Evolutionary conservation across 2,888 invertebrate genomes (phyloP).

Genomic region (Dugesia japonica): DNA sequence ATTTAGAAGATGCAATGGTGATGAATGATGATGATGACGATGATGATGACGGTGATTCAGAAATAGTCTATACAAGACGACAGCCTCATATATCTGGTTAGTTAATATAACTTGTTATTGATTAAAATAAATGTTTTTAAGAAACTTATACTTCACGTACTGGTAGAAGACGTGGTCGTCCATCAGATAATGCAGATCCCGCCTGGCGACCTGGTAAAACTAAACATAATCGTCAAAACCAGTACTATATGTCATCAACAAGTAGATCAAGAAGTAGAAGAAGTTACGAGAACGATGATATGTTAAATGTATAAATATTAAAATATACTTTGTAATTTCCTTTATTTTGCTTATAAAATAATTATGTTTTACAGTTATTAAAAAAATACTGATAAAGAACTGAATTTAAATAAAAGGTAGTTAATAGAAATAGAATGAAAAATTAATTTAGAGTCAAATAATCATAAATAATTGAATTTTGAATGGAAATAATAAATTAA

Average conservation of each 20-base stretch:
- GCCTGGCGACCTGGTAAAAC: background rate
- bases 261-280: background rate
- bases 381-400: background rate
- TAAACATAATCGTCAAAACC: background rate
- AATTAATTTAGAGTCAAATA: background rate
- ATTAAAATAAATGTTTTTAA: background rate
- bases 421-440: background rate
- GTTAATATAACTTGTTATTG: background rate
- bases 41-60: background rate
- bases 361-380: background rate
- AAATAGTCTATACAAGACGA: background rate
- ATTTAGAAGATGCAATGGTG: background rate
- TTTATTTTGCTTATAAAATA: background rate
- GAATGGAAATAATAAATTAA: background rate
- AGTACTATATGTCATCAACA: background rate
- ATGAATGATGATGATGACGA: constrained; percentile 20
- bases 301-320: constrained; percentile 10
- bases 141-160: background rate
- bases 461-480: background rate
- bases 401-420: too few relatives aligned
- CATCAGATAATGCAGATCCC: background rate
- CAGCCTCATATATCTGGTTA: background rate
- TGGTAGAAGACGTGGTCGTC: background rate
- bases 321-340: background rate
- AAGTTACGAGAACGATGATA: background rate